Base-by-base conservation (phyloP, 2,888 invertebrate genomes). In the Sisyra nigra region DNA sequence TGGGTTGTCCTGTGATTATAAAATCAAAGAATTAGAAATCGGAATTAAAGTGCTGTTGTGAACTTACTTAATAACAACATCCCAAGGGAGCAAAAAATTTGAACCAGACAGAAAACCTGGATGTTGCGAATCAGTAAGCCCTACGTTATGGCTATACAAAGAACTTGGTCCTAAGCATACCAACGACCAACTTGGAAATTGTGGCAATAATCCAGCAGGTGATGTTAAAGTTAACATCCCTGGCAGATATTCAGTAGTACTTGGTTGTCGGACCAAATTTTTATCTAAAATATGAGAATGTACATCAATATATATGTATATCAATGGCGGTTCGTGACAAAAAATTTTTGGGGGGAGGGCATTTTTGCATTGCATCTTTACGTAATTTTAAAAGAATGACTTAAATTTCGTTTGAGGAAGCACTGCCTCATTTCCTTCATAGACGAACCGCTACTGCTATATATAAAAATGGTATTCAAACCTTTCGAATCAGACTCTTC, bases 81-180 rank as follows among this genome's bases (percentile, higher is more conserved):
- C 93, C 92, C 94, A 94, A 0, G 97, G 94, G 50, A 94, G 65
- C 42, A 97, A 68, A 57, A 83, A 93, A 57, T 92, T 91, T 39
- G 91, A 85, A 43, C 88, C 86, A 39, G 81, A 76, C 44, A 92
- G 67, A 62, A 96, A 86, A 3, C 94, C 94, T 2, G 89, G 86
- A 62, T 92, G 88, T 53, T 78, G 71, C 46, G 74, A 72, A 57
- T 94, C 92, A 41, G 83, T 78, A 43, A 93, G 65, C 1, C 91
- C 91, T 45, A 80, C 69, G 58, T 78, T 80, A 59, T 93, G 92
- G 39, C 86, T 87, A 64, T 97, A 97, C 19, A 89, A 68, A 44
- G 84, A 86, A 34, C 89, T 87, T 0, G 88, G 79, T 0, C 96
- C 97, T 6, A 94, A 69, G 57, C 89, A 91, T 30, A 87, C 74